Evolutionary conservation across 2,797 vertebrate genomes (phyloP).

Genomic region (Melanotaenia pygmaea): DNA sequence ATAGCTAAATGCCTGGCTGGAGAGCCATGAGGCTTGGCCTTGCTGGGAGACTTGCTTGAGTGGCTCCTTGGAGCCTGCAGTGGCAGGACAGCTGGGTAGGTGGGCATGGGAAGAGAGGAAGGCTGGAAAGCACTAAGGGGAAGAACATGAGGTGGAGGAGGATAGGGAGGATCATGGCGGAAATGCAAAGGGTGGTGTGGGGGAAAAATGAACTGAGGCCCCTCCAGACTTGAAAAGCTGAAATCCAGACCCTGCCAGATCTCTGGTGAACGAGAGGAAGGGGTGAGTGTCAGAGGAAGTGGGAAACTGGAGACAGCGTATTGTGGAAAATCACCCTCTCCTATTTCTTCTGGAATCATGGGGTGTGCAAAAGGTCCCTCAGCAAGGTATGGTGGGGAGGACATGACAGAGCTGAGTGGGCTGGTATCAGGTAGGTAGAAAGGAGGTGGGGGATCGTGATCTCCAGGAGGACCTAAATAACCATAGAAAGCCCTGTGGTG

Average conservation of each 20-base stretch:
- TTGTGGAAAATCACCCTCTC: slow-evolving; percentile 86
- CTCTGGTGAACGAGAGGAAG: slow-evolving; percentile 93
- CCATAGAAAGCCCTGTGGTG: slow-evolving; percentile 93
- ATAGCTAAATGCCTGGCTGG: slow-evolving; percentile 97
- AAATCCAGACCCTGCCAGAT: slow-evolving; percentile 95
- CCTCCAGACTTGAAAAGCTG: slow-evolving; percentile 92
- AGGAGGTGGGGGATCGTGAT: slow-evolving; percentile 88
- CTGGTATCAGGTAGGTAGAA: slow-evolving; percentile 99
- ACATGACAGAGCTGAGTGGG: slow-evolving; percentile 97
- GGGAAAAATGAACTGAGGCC: slow-evolving; percentile 93
- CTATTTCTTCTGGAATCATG: slow-evolving; percentile 95
- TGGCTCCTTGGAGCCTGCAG: slow-evolving; percentile 92
- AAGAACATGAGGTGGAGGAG: slow-evolving; percentile 87
- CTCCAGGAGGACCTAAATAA: slow-evolving; percentile 91
- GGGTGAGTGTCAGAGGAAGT: slow-evolving; percentile 92
- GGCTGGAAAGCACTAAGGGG: slow-evolving; percentile 88
- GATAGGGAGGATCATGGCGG: slow-evolving; percentile 88
- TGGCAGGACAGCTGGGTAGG: slow-evolving; percentile 93
- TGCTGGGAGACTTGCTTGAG: slow-evolving; percentile 91
- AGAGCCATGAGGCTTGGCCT: slow-evolving; percentile 86
- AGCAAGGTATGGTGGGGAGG: slow-evolving; percentile 91
- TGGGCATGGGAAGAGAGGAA: slow-evolving; percentile 86
- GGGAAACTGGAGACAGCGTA: slow-evolving; percentile 93
- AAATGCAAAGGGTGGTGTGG: slow-evolving; percentile 89
- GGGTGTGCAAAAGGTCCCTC: slow-evolving; percentile 95